Evolutionary conservation across 2,113 vertebrate species (phyloP).

Genomic region (Festucalex cinctus): DNA sequence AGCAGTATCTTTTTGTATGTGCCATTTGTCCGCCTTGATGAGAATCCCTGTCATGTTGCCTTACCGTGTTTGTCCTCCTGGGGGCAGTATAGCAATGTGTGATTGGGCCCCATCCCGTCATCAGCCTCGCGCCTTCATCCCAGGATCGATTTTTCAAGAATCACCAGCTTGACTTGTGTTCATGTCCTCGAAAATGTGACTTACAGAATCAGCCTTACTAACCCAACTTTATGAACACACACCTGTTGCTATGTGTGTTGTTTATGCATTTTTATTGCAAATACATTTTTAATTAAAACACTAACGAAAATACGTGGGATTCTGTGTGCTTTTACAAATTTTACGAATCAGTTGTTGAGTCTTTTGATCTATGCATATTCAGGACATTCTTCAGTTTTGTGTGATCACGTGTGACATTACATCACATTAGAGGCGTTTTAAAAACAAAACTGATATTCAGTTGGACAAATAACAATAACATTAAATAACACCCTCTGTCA

Average conservation of each 20-base stretch:
- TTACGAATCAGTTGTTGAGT: conserved; percentile 7
- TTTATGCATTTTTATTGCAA: conserved; percentile 34
- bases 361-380: no score
- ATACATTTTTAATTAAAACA: conserved; percentile 63
- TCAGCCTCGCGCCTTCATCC: conserved; percentile 5
- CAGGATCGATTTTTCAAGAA: not conserved
- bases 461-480: no score
- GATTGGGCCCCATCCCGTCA: not conserved
- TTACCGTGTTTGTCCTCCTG: conserved; percentile 44
- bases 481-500: no score
- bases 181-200: conserved; percentile 6
- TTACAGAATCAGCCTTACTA: conserved; percentile 4
- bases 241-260: conserved; percentile 11
- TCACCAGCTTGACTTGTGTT: conserved; percentile 10
- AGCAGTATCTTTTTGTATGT: not conserved
- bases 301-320: conserved; percentile 36
- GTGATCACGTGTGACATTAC: no score
- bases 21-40: not conserved
- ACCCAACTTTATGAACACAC: conserved; percentile 22
- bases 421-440: no score
- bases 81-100: conserved; percentile 37
- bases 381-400: no score
- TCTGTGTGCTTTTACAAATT: not conserved
- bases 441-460: no score
- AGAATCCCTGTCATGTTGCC: conserved; percentile 39